Evolutionary conservation across 2,888 invertebrate genomes (phyloP).

Genomic region (Macrosiphum euphorbiae): DNA sequence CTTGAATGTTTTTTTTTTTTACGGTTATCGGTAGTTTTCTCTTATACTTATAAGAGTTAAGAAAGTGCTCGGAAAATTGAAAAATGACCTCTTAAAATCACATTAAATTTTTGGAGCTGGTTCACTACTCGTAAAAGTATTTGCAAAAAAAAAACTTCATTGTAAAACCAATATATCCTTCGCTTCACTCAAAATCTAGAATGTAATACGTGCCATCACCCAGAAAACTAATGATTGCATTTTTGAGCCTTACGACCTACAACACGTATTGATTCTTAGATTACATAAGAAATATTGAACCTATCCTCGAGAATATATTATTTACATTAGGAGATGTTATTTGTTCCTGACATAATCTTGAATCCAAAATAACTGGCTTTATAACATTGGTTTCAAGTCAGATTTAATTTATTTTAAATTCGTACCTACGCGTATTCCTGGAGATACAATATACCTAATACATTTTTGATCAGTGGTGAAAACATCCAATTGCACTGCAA

Average conservation of each 20-base stretch:
- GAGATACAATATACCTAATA: neutral
- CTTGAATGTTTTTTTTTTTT: neutral
- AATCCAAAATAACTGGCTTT: neutral
- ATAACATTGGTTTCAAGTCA: neutral
- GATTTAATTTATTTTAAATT: neutral
- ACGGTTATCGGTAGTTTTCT: neutral
- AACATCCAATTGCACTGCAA: neutral
- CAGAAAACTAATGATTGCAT: neutral
- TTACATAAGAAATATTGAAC: neutral
- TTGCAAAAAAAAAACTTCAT: neutral
- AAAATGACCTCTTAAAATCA: slow-evolving; percentile 1
- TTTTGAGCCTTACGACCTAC: neutral
- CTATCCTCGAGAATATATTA: neutral
- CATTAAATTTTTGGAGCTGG: neutral
- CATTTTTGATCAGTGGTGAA: neutral
- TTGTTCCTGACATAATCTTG: neutral
- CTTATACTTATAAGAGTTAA: neutral
- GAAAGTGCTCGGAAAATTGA: neutral
- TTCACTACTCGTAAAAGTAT: neutral
- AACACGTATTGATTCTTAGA: neutral
- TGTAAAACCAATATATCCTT: neutral
- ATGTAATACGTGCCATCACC: neutral
- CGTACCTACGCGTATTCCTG: neutral
- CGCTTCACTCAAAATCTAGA: neutral
- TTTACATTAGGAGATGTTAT: neutral